Evolutionary conservation across 2,113 vertebrate species (phyloP).

Genomic region (Hippocampus barbouri): DNA sequence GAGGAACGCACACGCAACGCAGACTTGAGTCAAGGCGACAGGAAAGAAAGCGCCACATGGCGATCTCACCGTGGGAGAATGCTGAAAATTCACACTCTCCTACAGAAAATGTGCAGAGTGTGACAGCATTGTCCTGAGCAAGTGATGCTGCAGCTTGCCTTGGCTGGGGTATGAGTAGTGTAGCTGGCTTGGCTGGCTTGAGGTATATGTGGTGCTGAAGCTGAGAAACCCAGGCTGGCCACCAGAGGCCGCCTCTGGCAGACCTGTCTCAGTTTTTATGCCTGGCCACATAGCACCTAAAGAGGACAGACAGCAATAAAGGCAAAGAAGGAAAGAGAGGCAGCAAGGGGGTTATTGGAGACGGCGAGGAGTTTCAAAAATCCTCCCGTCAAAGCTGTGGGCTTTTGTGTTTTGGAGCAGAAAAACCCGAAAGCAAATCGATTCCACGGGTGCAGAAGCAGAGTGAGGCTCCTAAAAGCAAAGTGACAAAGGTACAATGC

Average conservation of each 20-base stretch:
- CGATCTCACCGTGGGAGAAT: slow-evolving; percentile 3
- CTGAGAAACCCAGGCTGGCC: slow-evolving; percentile 95
- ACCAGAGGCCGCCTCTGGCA: slow-evolving; percentile 91
- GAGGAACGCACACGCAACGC: slow-evolving; percentile 14
- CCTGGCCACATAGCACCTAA: slow-evolving; percentile 98
- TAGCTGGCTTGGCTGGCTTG: slow-evolving; percentile 88
- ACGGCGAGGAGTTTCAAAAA: slow-evolving; percentile 19
- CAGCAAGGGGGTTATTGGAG: slow-evolving; percentile 18
- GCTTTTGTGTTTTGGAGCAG: slow-evolving; percentile 33
- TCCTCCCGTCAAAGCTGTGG: slow-evolving; percentile 34
- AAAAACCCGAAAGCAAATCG: slow-evolving; percentile 23
- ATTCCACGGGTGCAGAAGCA: slow-evolving; percentile 41
- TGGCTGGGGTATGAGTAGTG: slow-evolving; percentile 97
- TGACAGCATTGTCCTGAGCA: slow-evolving; percentile 26
- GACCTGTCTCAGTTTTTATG: slow-evolving; percentile 95
- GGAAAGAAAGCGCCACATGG: slow-evolving; percentile 12
- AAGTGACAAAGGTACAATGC: slow-evolving; percentile 24
- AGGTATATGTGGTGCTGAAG: slow-evolving; percentile 94
- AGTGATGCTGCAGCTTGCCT: slow-evolving; percentile 75
- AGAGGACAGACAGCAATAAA: slow-evolving; percentile 63
- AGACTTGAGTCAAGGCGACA: background rate
- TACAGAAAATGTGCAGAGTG: slow-evolving; percentile 19
- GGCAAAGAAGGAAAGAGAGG: slow-evolving; percentile 45
- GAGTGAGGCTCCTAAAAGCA: slow-evolving; percentile 36
- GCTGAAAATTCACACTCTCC: slow-evolving; percentile 3